Base-by-base conservation (phyloP, 1,140 invertebrate genomes). In the Neodiprion lecontei region DNA sequence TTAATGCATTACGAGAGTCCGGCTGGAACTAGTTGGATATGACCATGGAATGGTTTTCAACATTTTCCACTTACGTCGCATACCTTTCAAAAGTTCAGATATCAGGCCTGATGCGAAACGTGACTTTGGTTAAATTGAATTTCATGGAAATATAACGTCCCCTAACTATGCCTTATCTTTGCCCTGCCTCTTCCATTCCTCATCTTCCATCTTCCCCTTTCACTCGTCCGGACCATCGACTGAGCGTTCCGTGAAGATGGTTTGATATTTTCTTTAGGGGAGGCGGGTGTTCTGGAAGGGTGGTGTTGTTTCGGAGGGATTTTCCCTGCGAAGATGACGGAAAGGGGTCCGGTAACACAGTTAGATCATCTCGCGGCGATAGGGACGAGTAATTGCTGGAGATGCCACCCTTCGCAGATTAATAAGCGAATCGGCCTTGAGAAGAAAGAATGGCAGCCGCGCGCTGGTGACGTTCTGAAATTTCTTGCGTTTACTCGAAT, bases 381-480 rank as follows among this genome's bases (percentile, higher is more conserved):
- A 50, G 70, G 48, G 70, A 71, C 70, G 48, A 71, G 70, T 71
- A 71, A 71, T 71, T 71, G 70, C 70, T n/a, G 47, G 70, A 71
- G 70, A 71, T 50, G 70, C 48, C 47, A 50, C 70, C 70, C 70
- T 71, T 71, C 47, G 48, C 48, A 50, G 70, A 71, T 71, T 71
- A 71, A 71, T 71, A 71, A 71, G 47, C 70, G 70, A 12, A 14
- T 21, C 70, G 70, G n/a, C 17, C 9, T 61, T 61, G 53, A 23
- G 21, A 71, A 40, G 70, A 8, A 71, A 49, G 47, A 71, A 40
- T 14, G 48, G 12, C 12, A 14, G 48, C 21, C 47, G 21, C 7
- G 28, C 1, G 28, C 5, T 0, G 61, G 7, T 65, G 12, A 14
- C 61, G 17, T 65, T 65, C 61, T 17, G 61, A 65, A 21, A 14